Evolutionary conservation across 2,888 invertebrate genomes (phyloP).

Genomic region (Mechanitis messenoides): DNA sequence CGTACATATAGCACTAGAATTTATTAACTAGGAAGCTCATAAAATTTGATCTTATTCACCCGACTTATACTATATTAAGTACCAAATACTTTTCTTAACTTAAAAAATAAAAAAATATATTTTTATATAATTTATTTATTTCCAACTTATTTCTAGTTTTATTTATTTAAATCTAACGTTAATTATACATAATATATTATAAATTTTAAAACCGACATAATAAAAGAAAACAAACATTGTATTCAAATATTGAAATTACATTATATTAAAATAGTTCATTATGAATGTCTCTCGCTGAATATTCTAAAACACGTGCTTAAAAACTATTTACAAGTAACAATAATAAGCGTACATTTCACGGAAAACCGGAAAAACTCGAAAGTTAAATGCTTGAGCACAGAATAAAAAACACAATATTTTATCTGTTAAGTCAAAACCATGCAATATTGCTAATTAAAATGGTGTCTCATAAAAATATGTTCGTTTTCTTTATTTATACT

Average conservation of each 20-base stretch:
- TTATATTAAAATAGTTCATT: neutral
- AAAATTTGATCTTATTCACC: too few relatives aligned
- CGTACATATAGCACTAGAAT: too few relatives aligned
- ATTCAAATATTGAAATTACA: neutral
- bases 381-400: conserved; percentile 9
- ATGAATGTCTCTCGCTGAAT: neutral
- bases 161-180: conserved; percentile 27
- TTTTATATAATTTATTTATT: conserved; percentile 5
- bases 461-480: too few relatives aligned
- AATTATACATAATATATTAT: conserved; percentile 37
- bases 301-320: conserved; percentile 14
- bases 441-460: neutral
- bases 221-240: neutral
- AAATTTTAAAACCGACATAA: neutral
- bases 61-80: too few relatives aligned
- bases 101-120: too few relatives aligned
- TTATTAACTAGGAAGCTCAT: too few relatives aligned
- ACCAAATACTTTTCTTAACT: too few relatives aligned
- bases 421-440: too few relatives aligned
- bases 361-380: conserved; percentile 20
- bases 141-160: conserved; percentile 13
- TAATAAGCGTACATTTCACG: conserved; percentile 32
- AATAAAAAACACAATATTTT: neutral
- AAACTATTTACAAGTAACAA: conserved; percentile 15
- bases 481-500: neutral